Conservation (phyloP, 2,113 vertebrate species). For the Dolichotis patagonum region DNA sequence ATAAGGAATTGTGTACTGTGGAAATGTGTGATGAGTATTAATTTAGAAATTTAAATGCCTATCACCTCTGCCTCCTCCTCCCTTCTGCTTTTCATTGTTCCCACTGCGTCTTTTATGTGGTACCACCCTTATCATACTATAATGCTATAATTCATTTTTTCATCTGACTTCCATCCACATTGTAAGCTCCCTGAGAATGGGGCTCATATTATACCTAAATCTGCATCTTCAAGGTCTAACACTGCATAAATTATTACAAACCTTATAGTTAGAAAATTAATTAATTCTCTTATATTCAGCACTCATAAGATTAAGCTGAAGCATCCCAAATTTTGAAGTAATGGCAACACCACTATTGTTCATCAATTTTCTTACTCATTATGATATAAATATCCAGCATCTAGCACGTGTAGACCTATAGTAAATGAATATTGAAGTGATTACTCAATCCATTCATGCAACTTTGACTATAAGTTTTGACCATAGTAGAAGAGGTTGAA, state of each 20-base stretch:
- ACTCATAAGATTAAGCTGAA: not conserved
- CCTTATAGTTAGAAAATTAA: constrained; percentile 33
- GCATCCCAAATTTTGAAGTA: constrained; percentile 1
- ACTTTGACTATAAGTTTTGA: not conserved
- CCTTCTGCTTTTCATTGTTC: not conserved
- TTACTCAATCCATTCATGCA: constrained; percentile 9
- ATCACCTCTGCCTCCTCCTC: not conserved
- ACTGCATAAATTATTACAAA: constrained; percentile 52
- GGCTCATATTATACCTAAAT: constrained; percentile 21
- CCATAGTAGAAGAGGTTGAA: not conserved
- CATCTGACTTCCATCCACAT: constrained; percentile 63
- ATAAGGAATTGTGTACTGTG: not conserved
- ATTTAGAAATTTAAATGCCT: not conserved
- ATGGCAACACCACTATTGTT: not conserved
- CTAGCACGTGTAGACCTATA: not conserved
- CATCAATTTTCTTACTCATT: constrained; percentile 32
- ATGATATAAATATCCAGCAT: constrained; percentile 42
- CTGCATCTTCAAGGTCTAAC: not conserved
- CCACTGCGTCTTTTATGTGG: not conserved
- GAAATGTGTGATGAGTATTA: not conserved
- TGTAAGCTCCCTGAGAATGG: constrained; percentile 54
- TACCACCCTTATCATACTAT: not conserved
- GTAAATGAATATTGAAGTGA: constrained; percentile 11
- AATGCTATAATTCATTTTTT: constrained; percentile 58
- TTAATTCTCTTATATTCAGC: not conserved